phyloP scores from a whole-genome alignment of 1,140 invertebrate species.

The Pseudoatta argentina region DNA sequence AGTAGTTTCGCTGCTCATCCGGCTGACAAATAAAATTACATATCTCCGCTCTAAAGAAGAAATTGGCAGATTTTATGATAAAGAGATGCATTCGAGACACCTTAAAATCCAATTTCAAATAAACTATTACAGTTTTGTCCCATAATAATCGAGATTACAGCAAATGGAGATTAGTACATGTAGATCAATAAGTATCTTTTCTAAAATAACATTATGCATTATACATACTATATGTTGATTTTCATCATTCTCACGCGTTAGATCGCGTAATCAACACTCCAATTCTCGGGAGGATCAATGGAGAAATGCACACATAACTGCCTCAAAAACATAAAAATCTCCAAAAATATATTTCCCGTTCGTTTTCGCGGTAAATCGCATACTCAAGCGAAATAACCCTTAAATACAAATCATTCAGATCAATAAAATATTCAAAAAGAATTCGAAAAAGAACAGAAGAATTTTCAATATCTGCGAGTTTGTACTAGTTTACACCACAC shows the following conservation, averaged over 20 bases:
- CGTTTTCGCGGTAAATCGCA: background rate
- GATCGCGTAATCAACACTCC: background rate
- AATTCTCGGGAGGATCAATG: conserved; percentile 26
- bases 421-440: background rate
- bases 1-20: background rate
- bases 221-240: conserved; percentile 42
- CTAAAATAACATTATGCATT: conserved; percentile 40
- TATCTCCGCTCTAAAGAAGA: conserved; percentile 25
- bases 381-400: conserved; percentile 11
- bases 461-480: background rate
- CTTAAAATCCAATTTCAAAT: conserved; percentile 14
- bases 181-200: conserved; percentile 38
- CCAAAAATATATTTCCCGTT: conserved; percentile 70
- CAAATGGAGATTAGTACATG: conserved; percentile 27
- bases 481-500: too few species aligned
- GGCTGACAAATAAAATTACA: background rate
- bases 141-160: conserved; percentile 35
- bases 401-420: conserved; percentile 14
- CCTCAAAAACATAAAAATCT: conserved; percentile 64
- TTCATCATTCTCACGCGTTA: background rate
- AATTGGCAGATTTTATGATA: background rate
- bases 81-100: background rate
- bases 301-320: conserved; percentile 36
- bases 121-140: background rate
- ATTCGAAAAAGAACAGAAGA: background rate